These are phyloP conservation scores for Eurois occulta DNA, from an alignment of 2,888 invertebrate species.

Conservation along the genomic window DNA sequence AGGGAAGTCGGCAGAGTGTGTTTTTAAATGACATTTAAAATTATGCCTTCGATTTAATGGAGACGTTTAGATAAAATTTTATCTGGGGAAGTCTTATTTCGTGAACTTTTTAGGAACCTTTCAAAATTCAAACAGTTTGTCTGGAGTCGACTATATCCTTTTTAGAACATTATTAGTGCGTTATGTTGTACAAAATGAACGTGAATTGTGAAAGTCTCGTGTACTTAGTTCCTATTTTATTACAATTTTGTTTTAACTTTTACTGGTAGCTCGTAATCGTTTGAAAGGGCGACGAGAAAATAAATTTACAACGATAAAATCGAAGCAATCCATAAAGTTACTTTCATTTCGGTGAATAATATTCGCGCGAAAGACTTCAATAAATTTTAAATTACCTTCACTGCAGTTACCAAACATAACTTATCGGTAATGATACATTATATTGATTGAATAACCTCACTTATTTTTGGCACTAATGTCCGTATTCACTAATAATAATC, in stretches of 20 bases:
- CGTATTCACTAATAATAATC: background rate
- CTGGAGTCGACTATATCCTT: background rate
- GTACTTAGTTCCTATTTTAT: slow-evolving; percentile 24
- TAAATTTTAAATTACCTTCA: slow-evolving; percentile 25
- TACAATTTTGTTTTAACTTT: slow-evolving; percentile 36
- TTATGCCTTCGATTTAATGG: slow-evolving; percentile 66
- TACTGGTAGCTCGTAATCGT: slow-evolving; percentile 37
- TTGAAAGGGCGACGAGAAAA: slow-evolving; percentile 44
- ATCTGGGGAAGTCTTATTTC: slow-evolving; percentile 31
- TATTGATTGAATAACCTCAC: background rate
- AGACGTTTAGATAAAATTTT: slow-evolving; percentile 63
- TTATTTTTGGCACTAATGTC: background rate
- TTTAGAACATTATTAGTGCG: background rate
- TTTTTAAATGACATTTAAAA: slow-evolving; percentile 70
- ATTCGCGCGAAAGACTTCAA: slow-evolving; percentile 18
- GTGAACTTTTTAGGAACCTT: slow-evolving; percentile 24
- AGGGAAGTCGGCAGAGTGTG: slow-evolving; percentile 67
- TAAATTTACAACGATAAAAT: slow-evolving; percentile 54
- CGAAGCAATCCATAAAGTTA: slow-evolving; percentile 49
- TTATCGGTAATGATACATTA: background rate
- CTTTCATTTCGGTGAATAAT: slow-evolving; percentile 51
- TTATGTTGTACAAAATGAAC: background rate
- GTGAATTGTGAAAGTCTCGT: slow-evolving; percentile 7
- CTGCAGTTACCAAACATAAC: background rate
- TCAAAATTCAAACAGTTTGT: background rate